Base-by-base conservation (phyloP, 2,113 vertebrate species). In the Chaetura pelagica region DNA sequence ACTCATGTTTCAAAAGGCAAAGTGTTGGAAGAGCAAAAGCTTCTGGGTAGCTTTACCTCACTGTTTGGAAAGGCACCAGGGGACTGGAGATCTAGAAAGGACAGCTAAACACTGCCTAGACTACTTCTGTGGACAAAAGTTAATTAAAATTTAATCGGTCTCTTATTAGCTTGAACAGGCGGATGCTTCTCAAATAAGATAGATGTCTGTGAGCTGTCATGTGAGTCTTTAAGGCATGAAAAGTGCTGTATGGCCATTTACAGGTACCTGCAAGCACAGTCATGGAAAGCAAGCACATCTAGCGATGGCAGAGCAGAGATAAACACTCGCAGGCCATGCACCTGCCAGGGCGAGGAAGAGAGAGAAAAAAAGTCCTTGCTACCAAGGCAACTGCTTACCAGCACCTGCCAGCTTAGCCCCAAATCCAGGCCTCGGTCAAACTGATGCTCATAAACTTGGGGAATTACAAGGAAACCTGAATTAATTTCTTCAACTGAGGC, bases 91-190 rank as follows among this genome's bases (percentile, higher is more conserved):
- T 58, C 89, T 92, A 81, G 88, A 74, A 93, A 86, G 61, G 81
- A 84, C 96, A 87, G 84, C 76, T 85, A 84, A 69, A 87, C 87
- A 17, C 27, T 49, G 94, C 51, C 58, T 30, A 79, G 62, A 20
- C 48, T 21, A 73, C 91, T 63, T 18, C 77, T 61, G 90, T 4
- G 3, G 78, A 94, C 76, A 76, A 42, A 96, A 67, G 94, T 76
- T 97, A 97, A 98, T 98, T 97, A 95, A 97, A 96, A 86, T 97
- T 96, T 97, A 91, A 97, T 97, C 7, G 3, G 69, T 57, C 67
- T 27, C 58, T 92, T 94, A 82, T 79, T 73, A 82, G 62, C 74
- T 81, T 30, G 52, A 96, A 96, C 90, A 73, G 87, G 62, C 27
- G 72, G 75, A 77, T 83, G 92, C 46, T 90, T 62, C 80, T 94